A percentile compares a stretch with the other conserved stretches of the same genome.
Conservation (phyloP, 2,113 vertebrate species). For the Rallus limicola region DNA sequence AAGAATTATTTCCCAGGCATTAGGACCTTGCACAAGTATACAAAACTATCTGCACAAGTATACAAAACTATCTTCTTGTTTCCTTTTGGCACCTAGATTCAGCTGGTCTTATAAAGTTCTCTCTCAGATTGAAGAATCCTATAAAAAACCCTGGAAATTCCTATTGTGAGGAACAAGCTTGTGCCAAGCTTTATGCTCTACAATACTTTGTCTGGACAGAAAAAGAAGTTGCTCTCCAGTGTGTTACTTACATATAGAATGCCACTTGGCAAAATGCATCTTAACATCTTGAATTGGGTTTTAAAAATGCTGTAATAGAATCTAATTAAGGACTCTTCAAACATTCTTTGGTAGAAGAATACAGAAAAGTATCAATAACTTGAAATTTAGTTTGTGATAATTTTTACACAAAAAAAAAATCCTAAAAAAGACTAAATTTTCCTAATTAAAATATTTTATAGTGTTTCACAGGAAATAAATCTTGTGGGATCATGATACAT, state of each 20-base stretch:
- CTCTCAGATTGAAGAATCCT: not conserved
- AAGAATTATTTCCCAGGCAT: not conserved
- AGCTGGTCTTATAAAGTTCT: not conserved
- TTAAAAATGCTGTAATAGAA: not conserved
- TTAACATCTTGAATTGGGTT: not conserved
- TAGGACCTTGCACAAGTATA: not conserved
- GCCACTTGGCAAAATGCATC: not conserved
- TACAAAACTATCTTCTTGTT: not conserved
- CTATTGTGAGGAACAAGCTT: not conserved
- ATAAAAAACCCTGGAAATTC: not conserved
- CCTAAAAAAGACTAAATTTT: constrained; percentile 32
- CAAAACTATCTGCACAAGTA: not conserved
- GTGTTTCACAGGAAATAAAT: not conserved
- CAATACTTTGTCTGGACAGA: not conserved
- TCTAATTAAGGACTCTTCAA: not conserved
- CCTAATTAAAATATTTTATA: constrained; percentile 39
- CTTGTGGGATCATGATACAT: not conserved
- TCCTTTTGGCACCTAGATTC: not conserved
- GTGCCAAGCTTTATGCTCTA: not conserved
- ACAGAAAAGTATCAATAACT: constrained; percentile 45
- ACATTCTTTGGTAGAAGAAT: not conserved
- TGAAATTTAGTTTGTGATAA: constrained; percentile 24
- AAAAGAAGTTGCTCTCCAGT: not conserved
- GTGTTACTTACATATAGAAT: not conserved
- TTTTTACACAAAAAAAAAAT: constrained; percentile 43